phyloP scores from a whole-genome alignment of 2,113 vertebrate genomes.

The Camelus bactrianus region DNA sequence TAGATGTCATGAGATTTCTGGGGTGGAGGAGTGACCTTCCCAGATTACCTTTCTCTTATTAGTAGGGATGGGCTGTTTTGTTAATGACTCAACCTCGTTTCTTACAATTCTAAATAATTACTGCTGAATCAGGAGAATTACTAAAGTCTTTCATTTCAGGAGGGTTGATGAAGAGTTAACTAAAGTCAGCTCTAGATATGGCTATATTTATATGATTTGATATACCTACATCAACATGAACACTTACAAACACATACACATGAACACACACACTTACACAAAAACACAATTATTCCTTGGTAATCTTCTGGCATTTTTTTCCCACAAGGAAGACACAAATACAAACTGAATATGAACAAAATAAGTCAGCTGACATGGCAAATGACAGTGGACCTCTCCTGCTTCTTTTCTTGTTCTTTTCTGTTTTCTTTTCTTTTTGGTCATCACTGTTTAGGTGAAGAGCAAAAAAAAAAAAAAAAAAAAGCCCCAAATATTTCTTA shows the following conservation, averaged over 20 bases:
- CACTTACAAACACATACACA: neutral
- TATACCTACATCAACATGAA: neutral
- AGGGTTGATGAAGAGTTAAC: neutral
- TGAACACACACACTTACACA: neutral
- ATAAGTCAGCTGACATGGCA: neutral
- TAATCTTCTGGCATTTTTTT: neutral
- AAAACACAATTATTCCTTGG: neutral
- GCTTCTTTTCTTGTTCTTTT: neutral
- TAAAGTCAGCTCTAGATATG: neutral
- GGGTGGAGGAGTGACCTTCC: conserved; percentile 12
- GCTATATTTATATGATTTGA: neutral
- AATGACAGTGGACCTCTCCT: neutral
- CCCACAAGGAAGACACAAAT: conserved; percentile 10
- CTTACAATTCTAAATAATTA: conserved; percentile 54
- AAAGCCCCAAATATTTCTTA: conserved; percentile 19
- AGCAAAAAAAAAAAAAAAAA: neutral
- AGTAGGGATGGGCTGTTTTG: conserved; percentile 47
- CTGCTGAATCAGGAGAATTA: conserved; percentile 48
- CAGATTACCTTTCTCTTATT: conserved; percentile 56
- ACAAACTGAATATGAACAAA: conserved; percentile 34
- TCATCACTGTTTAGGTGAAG: neutral
- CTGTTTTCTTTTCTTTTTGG: neutral
- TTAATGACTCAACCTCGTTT: conserved; percentile 42
- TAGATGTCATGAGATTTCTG: conserved; percentile 68
- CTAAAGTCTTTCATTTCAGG: conserved; percentile 36